Evolutionary conservation across 1,140 invertebrate genomes (phyloP).

Genomic region (Cotesia typhae): DNA sequence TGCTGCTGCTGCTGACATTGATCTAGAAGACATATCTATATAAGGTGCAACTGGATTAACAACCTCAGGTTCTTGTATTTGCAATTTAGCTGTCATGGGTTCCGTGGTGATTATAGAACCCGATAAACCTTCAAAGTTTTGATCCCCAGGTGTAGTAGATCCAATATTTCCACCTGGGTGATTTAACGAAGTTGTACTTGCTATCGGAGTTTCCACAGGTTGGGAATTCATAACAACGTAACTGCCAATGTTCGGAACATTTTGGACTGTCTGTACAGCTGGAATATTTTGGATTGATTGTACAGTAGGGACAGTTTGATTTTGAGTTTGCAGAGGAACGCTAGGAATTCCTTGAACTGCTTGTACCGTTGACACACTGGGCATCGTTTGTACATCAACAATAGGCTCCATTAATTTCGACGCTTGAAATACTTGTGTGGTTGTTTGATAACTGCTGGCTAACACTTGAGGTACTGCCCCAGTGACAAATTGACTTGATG

Average conservation of each 20-base stretch:
- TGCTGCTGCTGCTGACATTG: constrained; percentile 41
- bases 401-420: constrained; percentile 81
- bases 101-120: constrained; percentile 3
- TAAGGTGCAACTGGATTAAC: constrained; percentile 40
- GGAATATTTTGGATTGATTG: constrained; percentile 56
- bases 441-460: constrained; percentile 81
- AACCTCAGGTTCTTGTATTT: constrained; percentile 44
- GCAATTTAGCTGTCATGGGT: constrained; percentile 47
- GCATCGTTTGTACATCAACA: constrained; percentile 73
- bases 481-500: constrained; percentile 81
- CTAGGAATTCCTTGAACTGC: constrained; percentile 31
- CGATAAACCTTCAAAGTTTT: constrained; percentile 30
- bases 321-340: constrained; percentile 42
- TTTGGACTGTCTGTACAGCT: constrained; percentile 21
- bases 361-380: constrained; percentile 42
- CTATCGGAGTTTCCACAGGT: constrained; percentile 30
- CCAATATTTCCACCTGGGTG: constrained; percentile 3
- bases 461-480: constrained; percentile 79
- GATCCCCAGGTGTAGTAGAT: constrained; percentile 40
- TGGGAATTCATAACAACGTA: constrained; percentile 75
- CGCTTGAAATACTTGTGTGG: constrained; percentile 83
- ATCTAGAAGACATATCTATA: constrained; percentile 39
- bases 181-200: constrained; percentile 23
- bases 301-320: constrained; percentile 49
- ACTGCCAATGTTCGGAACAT: constrained; percentile 45